Evolutionary conservation across 2,888 invertebrate genomes (phyloP).

Genomic region (Didymodactylos carnosus): DNA sequence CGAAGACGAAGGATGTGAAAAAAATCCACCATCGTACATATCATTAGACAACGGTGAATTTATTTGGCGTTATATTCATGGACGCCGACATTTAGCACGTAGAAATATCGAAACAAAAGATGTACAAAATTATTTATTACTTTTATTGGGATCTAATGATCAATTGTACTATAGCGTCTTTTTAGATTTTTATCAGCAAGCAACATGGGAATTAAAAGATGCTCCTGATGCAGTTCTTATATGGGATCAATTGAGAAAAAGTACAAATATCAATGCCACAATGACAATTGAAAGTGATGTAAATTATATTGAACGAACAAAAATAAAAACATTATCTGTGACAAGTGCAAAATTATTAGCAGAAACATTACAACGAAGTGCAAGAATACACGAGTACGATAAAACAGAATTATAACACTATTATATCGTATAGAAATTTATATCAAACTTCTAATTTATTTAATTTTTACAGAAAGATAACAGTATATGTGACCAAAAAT

Average conservation of each 20-base stretch:
- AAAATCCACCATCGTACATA: slow-evolving; percentile 4
- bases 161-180: background rate
- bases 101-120: background rate
- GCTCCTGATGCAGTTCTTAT: background rate
- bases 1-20: background rate
- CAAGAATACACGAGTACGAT: background rate
- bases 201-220: slow-evolving; percentile 1
- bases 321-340: background rate
- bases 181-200: slow-evolving; percentile 2
- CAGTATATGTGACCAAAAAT: too few relatives aligned
- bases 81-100: slow-evolving; percentile 1
- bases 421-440: background rate
- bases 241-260: background rate
- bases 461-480: too few relatives aligned
- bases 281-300: background rate
- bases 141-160: background rate
- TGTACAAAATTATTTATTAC: background rate
- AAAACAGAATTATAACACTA: background rate
- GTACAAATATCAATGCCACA: too few relatives aligned
- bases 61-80: slow-evolving; percentile 9
- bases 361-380: background rate
- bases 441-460: background rate
- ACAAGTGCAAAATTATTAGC: background rate
- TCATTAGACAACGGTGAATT: background rate
- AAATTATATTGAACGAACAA: background rate